Percentiles rank a stretch among this genome's conserved stretches.
Evolutionary conservation across 1,140 invertebrate species (phyloP).

Genomic region (Caenorhabditis tropicalis): DNA sequence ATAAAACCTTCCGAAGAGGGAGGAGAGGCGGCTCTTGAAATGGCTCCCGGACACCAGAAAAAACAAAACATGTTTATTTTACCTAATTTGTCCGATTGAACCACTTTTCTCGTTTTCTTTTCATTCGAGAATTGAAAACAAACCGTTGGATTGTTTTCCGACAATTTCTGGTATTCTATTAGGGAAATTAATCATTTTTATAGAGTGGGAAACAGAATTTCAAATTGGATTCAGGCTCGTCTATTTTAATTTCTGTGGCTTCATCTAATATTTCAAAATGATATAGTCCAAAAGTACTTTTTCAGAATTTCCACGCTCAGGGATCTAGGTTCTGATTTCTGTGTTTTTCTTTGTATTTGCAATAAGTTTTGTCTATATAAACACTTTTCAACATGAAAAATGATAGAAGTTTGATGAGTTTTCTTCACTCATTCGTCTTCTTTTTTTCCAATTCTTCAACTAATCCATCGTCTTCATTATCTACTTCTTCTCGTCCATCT

Average conservation of each 20-base stretch:
- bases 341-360: too few relatives aligned
- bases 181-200: too few relatives aligned
- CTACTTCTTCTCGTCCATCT: neutral
- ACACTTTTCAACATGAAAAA: too few relatives aligned
- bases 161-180: too few relatives aligned
- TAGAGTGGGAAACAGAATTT: neutral
- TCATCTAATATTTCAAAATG: too few relatives aligned
- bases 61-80: constrained; percentile 24
- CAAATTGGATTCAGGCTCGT: too few relatives aligned
- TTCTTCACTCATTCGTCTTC: neutral
- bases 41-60: neutral
- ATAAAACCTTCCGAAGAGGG: neutral
- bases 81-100: constrained; percentile 31
- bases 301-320: too few relatives aligned
- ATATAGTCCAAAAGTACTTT: too few relatives aligned
- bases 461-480: constrained; percentile 10
- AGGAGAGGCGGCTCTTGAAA: neutral
- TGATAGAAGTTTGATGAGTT: constrained; percentile 12
- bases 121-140: neutral
- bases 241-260: too few relatives aligned
- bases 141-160: neutral
- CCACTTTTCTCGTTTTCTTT: neutral
- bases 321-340: too few relatives aligned
- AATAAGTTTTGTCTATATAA: too few relatives aligned
- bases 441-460: neutral